Base-by-base conservation (phyloP, 2,113 vertebrate species). In the Pleuronectes platessa region DNA sequence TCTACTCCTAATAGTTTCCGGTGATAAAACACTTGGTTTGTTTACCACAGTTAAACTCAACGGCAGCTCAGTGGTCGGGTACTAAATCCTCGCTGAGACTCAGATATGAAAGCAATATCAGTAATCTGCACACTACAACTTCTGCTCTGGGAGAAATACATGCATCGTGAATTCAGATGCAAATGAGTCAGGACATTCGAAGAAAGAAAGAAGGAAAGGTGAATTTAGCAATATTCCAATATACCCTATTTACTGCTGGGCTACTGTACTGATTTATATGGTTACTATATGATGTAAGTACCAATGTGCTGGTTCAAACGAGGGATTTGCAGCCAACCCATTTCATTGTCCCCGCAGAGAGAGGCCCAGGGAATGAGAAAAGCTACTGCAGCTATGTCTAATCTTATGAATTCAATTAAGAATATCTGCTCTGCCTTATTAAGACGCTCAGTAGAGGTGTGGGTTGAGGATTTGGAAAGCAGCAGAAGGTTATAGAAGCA, bases 401-500 rank as follows among this genome's bases (percentile, higher is more conserved):
- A 86, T 84, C 74, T 72, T 74, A 64, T 68, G 5, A 87, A 84
- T 89, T 88, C 82, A 87, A 89, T 84, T 88, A 87, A 71, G 74
- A 78, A 62, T 70, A 81, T 81, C 60, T 70, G 31, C n/a, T 37
- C 6, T 1, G 26, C 69, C 80, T 84, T 80, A 88, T 69, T 53
- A 78, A 76, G 58, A 80, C 18, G 71, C 82, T 88, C 18, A 40
- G 58, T 61, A 60, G 49, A 67, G 74, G 84, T 49, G 58, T n/a
- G 9, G 61, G 47, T 78, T 21, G 13, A 60, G 65, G 61, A 85
- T 76, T 86, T 76, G 47, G 63, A 75, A 68, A 64, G 7, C 40
- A 61, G 68, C 68, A 45, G 47, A 58, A 59, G 54, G 81, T 73
- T 73, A 51, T 18, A 72, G 71, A 62, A 81, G 58, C 68, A 76